A percentile compares a stretch with the other conserved stretches of the same genome.
Evolutionary conservation across 2,888 invertebrate species (phyloP).

Genomic region (Patella pellucida): DNA sequence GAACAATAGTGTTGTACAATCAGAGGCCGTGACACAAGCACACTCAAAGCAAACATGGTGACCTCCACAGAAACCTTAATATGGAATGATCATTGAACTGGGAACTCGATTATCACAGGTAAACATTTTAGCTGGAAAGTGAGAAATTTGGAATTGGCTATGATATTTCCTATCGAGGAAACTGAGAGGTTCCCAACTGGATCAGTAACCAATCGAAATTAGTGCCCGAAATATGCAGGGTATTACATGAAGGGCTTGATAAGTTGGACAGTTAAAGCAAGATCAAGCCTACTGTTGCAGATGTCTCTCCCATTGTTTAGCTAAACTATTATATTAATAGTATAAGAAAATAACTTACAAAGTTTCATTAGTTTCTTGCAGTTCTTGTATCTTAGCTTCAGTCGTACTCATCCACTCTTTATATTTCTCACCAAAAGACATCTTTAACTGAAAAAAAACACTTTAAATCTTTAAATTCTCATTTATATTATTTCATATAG

Average conservation of each 20-base stretch:
- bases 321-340: neutral
- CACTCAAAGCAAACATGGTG: too few species aligned
- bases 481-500: neutral
- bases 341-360: conserved; percentile 50
- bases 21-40: too few species aligned
- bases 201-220: too few species aligned
- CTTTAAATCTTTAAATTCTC: neutral
- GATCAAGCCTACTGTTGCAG: too few species aligned
- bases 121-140: too few species aligned
- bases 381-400: conserved; percentile 60
- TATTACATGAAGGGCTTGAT: too few species aligned
- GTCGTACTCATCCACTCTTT: conserved; percentile 65
- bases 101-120: neutral
- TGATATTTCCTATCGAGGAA: neutral
- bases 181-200: too few species aligned
- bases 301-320: too few species aligned
- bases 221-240: neutral
- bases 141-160: too few species aligned
- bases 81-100: too few species aligned
- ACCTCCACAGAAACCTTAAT: too few species aligned
- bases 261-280: neutral
- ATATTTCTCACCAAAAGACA: conserved; percentile 61
- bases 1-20: too few species aligned
- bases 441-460: conserved; percentile 48
- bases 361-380: conserved; percentile 60